phyloP scores from a whole-genome alignment of 30 jellyfish, hydroid and myxozoan species.

The Turritopsis rubra region DNA sequence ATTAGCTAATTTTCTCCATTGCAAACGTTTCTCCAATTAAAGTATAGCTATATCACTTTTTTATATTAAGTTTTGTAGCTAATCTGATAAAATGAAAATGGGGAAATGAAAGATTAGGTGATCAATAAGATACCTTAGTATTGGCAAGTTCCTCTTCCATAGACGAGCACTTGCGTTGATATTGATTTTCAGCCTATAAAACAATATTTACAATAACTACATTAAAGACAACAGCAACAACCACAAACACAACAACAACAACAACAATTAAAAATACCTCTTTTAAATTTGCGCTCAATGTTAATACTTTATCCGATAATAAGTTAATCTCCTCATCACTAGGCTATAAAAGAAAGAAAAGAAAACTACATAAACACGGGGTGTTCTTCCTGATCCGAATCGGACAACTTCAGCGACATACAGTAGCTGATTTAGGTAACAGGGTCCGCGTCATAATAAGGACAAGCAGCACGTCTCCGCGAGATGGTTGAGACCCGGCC shows the following conservation, averaged over 20 bases:
- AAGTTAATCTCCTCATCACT: slow-evolving; percentile 8
- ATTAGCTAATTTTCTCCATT: no score
- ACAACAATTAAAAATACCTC: slow-evolving; percentile 13
- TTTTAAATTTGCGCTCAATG: slow-evolving; percentile 12
- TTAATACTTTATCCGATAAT: slow-evolving; percentile 6
- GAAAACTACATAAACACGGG: no score
- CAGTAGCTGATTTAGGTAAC: no score
- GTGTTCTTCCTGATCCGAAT: no score
- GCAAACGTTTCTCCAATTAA: no score
- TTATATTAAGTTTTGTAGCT: no score
- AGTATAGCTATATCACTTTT: no score
- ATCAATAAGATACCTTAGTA: slow-evolving; percentile 40
- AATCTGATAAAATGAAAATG: no score
- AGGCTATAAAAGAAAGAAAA: neutral
- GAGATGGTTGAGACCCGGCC: no score
- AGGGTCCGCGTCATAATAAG: no score
- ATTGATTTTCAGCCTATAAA: slow-evolving; percentile 68
- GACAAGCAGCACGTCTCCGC: no score
- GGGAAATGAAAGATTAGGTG: neutral
- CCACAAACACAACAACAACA: neutral
- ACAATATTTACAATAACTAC: neutral
- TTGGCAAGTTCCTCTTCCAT: slow-evolving; percentile 69
- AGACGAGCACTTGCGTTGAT: slow-evolving; percentile 43
- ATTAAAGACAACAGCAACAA: neutral
- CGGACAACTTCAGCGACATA: no score